A percentile compares a stretch with the other conserved stretches of the same genome.
Conservation (phyloP, 2,888 invertebrate species). For the Harpalus rubripes region DNA sequence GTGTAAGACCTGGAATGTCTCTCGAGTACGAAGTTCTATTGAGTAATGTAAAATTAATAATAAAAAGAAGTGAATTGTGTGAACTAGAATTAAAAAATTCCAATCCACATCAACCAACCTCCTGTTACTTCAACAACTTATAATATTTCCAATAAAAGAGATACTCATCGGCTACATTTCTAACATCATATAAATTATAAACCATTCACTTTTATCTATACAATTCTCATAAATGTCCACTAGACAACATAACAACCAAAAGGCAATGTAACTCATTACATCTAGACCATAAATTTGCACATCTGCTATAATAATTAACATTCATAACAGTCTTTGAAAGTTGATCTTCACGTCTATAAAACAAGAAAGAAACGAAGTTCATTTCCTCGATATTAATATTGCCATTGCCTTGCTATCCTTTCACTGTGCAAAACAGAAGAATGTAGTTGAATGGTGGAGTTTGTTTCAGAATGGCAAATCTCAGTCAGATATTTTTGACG, state of each 20-base stretch:
- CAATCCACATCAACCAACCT: neutral
- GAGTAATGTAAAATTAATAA: no score
- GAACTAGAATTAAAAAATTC: neutral
- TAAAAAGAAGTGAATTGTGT: no score
- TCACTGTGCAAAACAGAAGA: conserved; percentile 36
- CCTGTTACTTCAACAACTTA: neutral
- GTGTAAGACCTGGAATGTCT: no score
- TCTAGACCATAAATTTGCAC: conserved; percentile 17
- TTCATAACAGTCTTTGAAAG: conserved; percentile 40
- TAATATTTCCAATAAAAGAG: neutral
- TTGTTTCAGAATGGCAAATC: neutral
- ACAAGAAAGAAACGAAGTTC: neutral
- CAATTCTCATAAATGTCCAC: conserved; percentile 9
- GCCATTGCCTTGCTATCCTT: conserved; percentile 38
- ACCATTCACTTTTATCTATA: conserved; percentile 30
- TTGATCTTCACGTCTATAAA: conserved; percentile 12
- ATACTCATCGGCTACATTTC: neutral
- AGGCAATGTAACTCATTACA: conserved; percentile 27
- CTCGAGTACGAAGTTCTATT: no score
- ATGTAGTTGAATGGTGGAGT: neutral
- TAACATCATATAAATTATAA: conserved; percentile 11
- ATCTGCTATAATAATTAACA: conserved; percentile 51
- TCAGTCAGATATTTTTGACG: neutral
- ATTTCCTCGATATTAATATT: conserved; percentile 52
- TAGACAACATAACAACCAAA: neutral